These are phyloP conservation scores for Coilia nasus DNA, from an alignment of 2,797 vertebrate species.

Conservation along the genomic window DNA sequence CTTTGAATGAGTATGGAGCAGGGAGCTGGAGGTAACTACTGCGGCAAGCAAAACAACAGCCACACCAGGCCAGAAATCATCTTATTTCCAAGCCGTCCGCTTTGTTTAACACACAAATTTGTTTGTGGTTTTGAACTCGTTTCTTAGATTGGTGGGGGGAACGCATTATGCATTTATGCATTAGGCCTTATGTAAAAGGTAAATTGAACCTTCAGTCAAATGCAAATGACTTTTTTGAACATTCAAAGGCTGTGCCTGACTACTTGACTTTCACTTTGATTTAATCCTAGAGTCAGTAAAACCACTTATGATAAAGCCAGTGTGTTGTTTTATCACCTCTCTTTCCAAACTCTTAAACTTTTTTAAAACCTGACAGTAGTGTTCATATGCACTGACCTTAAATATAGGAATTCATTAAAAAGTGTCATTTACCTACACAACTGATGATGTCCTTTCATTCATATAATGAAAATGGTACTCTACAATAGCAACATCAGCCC, in stretches of 20 bases:
- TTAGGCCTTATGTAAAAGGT: background rate
- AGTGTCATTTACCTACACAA: background rate
- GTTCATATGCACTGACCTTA: background rate
- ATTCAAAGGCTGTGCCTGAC: background rate
- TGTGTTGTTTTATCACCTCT: background rate
- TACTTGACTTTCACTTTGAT: background rate
- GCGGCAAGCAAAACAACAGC: slow-evolving; percentile 56
- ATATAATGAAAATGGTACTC: background rate
- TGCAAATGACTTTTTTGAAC: slow-evolving; percentile 20
- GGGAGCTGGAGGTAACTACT: slow-evolving; percentile 43
- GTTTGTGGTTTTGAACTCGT: slow-evolving; percentile 32
- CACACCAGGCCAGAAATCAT: slow-evolving; percentile 47
- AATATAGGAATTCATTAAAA: background rate
- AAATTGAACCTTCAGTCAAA: background rate
- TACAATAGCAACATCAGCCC: background rate
- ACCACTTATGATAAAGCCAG: background rate
- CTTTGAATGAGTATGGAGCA: slow-evolving; percentile 65
- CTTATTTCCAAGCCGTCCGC: slow-evolving; percentile 38
- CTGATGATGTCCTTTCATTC: background rate
- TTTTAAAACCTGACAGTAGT: background rate
- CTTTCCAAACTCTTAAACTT: background rate
- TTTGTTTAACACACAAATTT: slow-evolving; percentile 42
- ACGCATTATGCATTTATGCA: background rate
- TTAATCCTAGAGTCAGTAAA: background rate
- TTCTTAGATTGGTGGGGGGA: slow-evolving; percentile 17